Percentiles rank a stretch among this genome's conserved stretches.
phyloP scores from a whole-genome alignment of 2,797 vertebrate genomes.

The Coracias cyanogaster region DNA sequence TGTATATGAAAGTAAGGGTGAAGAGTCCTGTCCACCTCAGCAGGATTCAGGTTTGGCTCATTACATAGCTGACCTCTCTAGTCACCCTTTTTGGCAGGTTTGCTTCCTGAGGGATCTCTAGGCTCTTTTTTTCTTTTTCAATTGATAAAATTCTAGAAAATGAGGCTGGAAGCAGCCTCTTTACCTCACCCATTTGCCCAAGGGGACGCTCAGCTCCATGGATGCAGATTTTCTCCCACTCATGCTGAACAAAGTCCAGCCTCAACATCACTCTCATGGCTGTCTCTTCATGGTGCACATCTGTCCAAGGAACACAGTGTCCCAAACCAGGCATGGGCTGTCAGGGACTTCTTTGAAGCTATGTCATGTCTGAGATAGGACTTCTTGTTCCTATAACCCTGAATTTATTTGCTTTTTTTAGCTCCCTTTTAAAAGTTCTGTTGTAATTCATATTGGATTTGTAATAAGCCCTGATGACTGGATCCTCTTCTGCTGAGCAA shows the following conservation, averaged over 20 bases:
- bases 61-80: no score
- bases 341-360: fast-evolving
- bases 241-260: background rate
- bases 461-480: background rate
- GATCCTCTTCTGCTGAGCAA: background rate
- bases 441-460: background rate
- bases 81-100: background rate
- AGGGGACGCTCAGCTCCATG: background rate
- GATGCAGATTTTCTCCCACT: background rate
- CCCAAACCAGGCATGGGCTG: fast-evolving
- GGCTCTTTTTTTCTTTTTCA: no score
- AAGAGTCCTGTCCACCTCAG: background rate
- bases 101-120: background rate
- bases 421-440: background rate
- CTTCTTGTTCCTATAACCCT: background rate
- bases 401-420: background rate
- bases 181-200: fast-evolving
- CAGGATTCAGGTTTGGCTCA: background rate
- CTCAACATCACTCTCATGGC: fast-evolving
- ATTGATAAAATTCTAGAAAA: no score
- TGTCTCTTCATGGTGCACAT: background rate
- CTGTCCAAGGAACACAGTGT: no score
- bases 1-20: background rate
- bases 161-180: background rate
- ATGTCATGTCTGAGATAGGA: fast-evolving